Evolutionary conservation across 1,140 invertebrate genomes (phyloP).

Genomic region (Pachypsylla venusta): DNA sequence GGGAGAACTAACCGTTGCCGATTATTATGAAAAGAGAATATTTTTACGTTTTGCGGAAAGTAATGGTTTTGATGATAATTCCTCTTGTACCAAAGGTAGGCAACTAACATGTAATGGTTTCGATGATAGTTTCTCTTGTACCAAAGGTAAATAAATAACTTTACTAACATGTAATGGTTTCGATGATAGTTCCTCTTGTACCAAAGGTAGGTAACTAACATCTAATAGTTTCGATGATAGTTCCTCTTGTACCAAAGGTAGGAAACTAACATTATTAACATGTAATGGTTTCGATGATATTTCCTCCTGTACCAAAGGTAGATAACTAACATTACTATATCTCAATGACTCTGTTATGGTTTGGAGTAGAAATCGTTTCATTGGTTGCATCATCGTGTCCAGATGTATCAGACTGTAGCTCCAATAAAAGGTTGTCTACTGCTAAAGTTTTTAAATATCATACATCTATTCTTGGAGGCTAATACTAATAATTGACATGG

Average conservation of each 20-base stretch:
- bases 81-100: conserved; percentile 53
- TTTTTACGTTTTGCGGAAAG: conserved; percentile 56
- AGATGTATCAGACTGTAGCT: too few relatives aligned
- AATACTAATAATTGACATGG: too few relatives aligned
- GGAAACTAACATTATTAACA: too few relatives aligned
- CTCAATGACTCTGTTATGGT: too few relatives aligned
- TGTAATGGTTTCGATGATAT: conserved; percentile 67
- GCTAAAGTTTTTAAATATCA: too few relatives aligned
- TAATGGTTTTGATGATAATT: conserved; percentile 64
- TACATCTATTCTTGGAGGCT: too few relatives aligned
- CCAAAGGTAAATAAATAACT: conserved; percentile 45
- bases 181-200: conserved; percentile 67
- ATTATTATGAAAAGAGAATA: conserved; percentile 68
- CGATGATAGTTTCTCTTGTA: conserved; percentile 73
- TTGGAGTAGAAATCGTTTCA: too few relatives aligned
- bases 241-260: conserved; percentile 55
- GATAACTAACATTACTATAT: too few relatives aligned
- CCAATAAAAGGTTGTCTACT: too few relatives aligned
- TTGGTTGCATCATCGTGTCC: too few relatives aligned
- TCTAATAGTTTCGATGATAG: conserved; percentile 67
- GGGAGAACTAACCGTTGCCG: conserved; percentile 66
- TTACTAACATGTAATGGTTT: conserved; percentile 59
- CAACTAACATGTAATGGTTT: conserved; percentile 59
- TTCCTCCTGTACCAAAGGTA: conserved; percentile 58
- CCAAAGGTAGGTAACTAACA: conserved; percentile 45